Conservation (phyloP, 1,140 invertebrate genomes). For the Thereuonema tuberculata region DNA sequence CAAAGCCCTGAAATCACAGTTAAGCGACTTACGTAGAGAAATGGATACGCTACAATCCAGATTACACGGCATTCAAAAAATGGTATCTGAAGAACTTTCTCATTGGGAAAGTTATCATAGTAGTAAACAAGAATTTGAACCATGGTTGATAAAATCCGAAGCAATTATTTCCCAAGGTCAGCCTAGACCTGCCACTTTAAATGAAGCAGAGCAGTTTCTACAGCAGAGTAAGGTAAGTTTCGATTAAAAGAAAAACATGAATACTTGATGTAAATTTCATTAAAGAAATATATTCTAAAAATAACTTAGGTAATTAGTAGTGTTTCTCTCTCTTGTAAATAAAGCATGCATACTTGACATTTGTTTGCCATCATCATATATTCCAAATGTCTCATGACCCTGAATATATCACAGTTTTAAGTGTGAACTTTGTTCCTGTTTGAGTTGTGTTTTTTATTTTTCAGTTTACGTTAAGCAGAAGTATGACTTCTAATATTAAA, state of each 20-base stretch:
- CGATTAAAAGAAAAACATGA: not conserved
- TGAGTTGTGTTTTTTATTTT: too few species aligned
- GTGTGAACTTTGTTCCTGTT: too few species aligned
- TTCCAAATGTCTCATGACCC: too few species aligned
- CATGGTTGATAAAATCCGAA: slow-evolving; percentile 77
- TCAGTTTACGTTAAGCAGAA: too few species aligned
- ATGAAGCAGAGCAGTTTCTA: slow-evolving; percentile 62
- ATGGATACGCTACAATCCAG: slow-evolving; percentile 51
- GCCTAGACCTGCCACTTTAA: slow-evolving; percentile 44
- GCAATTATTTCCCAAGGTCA: slow-evolving; percentile 51
- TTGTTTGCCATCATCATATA: too few species aligned
- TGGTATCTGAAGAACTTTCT: slow-evolving; percentile 56
- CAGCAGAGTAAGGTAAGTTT: slow-evolving; percentile 33
- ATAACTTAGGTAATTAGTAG: too few species aligned
- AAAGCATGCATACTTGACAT: too few species aligned
- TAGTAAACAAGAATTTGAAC: slow-evolving; percentile 55
- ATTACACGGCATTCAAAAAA: slow-evolving; percentile 52
- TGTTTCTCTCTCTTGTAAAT: too few species aligned
- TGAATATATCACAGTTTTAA: too few species aligned
- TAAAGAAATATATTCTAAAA: too few species aligned
- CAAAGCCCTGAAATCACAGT: slow-evolving; percentile 11
- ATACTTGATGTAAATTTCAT: too few species aligned
- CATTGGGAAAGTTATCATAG: slow-evolving; percentile 75
- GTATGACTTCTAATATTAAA: too few species aligned
- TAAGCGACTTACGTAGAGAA: slow-evolving; percentile 22